These are phyloP conservation scores for Thymelicus lineola DNA, from an alignment of 2,888 invertebrate genomes.

Conservation along the genomic window DNA sequence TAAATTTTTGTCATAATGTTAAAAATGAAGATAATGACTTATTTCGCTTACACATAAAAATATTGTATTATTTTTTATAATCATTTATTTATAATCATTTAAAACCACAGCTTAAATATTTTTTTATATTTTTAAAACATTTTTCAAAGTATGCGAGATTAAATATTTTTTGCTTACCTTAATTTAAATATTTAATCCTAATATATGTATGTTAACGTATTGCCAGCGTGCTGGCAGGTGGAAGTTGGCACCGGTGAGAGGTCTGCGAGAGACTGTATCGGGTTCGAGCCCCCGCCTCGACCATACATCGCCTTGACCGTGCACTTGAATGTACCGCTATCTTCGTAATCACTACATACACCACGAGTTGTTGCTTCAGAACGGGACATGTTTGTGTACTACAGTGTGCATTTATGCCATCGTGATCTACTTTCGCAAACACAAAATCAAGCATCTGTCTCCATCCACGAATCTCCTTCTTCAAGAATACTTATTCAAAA, in stretches of 20 bases:
- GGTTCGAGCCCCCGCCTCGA: conserved; percentile 48
- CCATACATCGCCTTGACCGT: conserved; percentile 62
- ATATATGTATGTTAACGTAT: neutral
- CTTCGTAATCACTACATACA: conserved; percentile 18
- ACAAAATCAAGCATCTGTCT: too few species aligned
- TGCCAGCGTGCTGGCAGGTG: conserved; percentile 21
- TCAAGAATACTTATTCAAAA: too few species aligned
- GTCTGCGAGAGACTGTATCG: conserved; percentile 58
- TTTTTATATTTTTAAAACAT: too few species aligned
- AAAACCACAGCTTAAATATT: too few species aligned
- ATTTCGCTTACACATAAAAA: too few species aligned
- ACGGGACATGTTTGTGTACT: neutral
- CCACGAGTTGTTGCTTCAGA: neutral
- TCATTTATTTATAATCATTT: too few species aligned
- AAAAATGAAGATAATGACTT: too few species aligned
- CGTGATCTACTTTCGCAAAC: too few species aligned
- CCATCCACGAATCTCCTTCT: too few species aligned
- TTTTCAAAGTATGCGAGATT: neutral
- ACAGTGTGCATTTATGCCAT: too few species aligned
- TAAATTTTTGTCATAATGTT: too few species aligned
- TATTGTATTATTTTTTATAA: too few species aligned
- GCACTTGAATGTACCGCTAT: conserved; percentile 75
- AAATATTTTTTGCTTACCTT: neutral
- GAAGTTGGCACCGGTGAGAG: conserved; percentile 46
- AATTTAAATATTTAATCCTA: neutral